Conservation (phyloP, 2,797 vertebrate genomes). For the Chelmon rostratus region DNA sequence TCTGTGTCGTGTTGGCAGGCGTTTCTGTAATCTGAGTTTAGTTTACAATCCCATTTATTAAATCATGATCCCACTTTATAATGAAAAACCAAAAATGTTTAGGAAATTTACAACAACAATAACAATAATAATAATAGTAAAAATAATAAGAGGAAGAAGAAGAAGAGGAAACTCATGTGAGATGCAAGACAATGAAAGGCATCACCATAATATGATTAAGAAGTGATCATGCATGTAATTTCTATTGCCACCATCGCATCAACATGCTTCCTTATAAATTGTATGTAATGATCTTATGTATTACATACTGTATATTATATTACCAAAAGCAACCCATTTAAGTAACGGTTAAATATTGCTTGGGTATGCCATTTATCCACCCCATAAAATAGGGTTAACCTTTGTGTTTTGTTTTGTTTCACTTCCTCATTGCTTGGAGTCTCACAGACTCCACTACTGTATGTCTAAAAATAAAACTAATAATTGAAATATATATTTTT, state of each 20-base stretch:
- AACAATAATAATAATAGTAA: no score
- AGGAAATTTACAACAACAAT: background rate
- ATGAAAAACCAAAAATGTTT: no score
- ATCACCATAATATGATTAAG: background rate
- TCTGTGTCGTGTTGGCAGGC: background rate
- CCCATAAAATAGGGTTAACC: background rate
- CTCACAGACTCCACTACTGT: background rate
- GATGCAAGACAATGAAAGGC: background rate
- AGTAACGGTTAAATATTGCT: background rate
- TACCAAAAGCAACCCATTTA: background rate
- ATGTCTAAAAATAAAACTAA: background rate
- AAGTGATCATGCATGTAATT: background rate
- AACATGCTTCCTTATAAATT: background rate
- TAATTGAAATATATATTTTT: background rate
- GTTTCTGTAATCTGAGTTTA: slow-evolving; percentile 2
- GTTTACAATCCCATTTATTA: background rate
- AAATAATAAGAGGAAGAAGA: no score
- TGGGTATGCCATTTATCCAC: background rate
- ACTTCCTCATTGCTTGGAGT: background rate
- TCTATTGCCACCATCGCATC: background rate
- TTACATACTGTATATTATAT: background rate
- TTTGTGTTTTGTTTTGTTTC: background rate
- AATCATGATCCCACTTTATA: background rate
- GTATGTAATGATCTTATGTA: background rate
- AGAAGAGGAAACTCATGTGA: no score